Evolutionary conservation across 2,113 vertebrate species (phyloP).

Genomic region (Vulpes lagopus): DNA sequence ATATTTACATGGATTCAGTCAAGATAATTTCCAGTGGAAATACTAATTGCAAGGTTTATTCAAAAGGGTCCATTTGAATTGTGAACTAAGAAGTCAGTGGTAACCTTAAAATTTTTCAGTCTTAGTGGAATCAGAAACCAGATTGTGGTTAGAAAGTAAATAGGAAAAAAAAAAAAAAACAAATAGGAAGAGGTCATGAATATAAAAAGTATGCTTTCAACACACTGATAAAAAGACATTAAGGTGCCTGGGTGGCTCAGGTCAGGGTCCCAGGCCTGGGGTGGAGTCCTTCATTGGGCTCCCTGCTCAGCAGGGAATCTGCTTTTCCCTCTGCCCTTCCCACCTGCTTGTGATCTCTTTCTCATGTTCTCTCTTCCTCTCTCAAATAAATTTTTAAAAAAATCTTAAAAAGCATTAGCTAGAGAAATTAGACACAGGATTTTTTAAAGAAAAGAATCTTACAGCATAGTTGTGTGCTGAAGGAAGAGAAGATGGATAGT

Average conservation of each 20-base stretch:
- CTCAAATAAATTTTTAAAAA: too few species aligned
- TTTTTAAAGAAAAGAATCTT: background rate
- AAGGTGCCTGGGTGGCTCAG: too few species aligned
- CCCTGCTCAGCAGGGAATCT: too few species aligned
- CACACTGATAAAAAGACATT: background rate
- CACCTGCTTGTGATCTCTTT: too few species aligned
- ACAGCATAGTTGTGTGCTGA: background rate
- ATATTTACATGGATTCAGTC: background rate
- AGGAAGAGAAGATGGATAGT: conserved; percentile 12
- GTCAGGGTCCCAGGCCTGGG: too few species aligned
- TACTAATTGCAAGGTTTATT: background rate
- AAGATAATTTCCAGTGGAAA: conserved; percentile 15
- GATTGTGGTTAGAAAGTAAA: background rate
- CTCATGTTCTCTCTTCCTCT: too few species aligned
- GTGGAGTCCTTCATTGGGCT: too few species aligned
- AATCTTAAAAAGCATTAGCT: background rate
- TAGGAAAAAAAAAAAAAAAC: conserved; percentile 26
- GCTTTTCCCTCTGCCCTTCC: too few species aligned
- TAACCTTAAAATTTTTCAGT: conserved; percentile 41
- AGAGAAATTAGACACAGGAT: background rate
- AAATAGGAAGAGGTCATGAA: background rate
- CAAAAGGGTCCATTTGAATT: background rate
- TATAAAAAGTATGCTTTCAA: background rate
- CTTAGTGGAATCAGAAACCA: conserved; percentile 26
- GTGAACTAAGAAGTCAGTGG: background rate